Evolutionary conservation across 2,888 invertebrate genomes (phyloP).

Genomic region (Graphium colonna): DNA sequence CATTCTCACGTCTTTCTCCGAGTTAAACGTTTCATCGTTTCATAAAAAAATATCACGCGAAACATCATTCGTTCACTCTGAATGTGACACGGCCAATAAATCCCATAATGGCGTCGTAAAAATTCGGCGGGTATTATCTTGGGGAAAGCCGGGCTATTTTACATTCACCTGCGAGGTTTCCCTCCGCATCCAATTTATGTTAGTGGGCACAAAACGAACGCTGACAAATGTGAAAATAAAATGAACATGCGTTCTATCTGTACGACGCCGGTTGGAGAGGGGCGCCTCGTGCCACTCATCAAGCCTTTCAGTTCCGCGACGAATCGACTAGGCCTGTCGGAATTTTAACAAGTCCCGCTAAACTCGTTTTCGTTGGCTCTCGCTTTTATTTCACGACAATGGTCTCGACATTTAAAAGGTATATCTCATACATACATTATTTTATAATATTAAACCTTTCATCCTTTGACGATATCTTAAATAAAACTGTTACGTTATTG

Average conservation of each 20-base stretch:
- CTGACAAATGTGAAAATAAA: constrained; percentile 80
- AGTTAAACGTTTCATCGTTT: constrained; percentile 36
- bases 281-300: constrained; percentile 19
- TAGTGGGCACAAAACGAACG: constrained; percentile 80
- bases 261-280: constrained; percentile 53
- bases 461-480: no score
- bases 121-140: constrained; percentile 77
- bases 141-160: constrained; percentile 76
- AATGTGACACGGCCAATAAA: constrained; percentile 76
- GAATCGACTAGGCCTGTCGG: constrained; percentile 1
- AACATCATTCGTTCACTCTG: constrained; percentile 56
- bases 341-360: constrained; percentile 11
- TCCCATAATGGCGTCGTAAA: constrained; percentile 77
- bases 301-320: constrained; percentile 17
- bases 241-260: constrained; percentile 78
- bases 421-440: no score
- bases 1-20: no score
- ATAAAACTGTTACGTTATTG: no score
- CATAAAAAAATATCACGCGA: constrained; percentile 57
- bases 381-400: neutral
- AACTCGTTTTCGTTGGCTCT: constrained; percentile 5
- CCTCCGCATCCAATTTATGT: constrained; percentile 79
- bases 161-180: constrained; percentile 79
- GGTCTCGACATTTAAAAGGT: no score
- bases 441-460: no score